Evolutionary conservation across 2,113 vertebrate species (phyloP), one percentile per base, ranked within the genome.

Genomic region (Cryptotis parvus): DNA sequence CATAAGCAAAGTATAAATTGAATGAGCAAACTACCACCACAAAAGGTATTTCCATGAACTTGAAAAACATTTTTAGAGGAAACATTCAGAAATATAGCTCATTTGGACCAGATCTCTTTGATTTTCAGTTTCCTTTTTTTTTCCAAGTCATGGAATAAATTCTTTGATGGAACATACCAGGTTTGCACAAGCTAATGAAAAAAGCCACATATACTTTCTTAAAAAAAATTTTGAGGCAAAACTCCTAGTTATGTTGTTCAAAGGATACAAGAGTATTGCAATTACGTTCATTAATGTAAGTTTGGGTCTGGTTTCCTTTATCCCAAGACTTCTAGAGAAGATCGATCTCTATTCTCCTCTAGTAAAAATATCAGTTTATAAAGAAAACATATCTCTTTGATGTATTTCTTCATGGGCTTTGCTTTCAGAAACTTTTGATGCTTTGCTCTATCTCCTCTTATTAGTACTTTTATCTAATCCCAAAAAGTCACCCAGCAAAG

Each of bases 401-500:
- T 92, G 83, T 94, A 58, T 93, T 96, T 96, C 92, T 96, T 96
- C 93, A 90, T 84, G 80, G 58, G 0, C 90, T 93, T 94, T 70
- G n/a, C 39, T 92, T 70, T 93, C 91, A 96, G 93, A 94, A 95
- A 96, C 91, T 35, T 69, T 87, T 69, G 87, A 96, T 95, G 76
- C 90, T 80, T 95, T 93, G 95, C 94, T 87, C 0, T 91, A 96
- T 95, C 92, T 94, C 93, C 92, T 85, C 26, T 15, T 96, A 94
- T 91, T 96, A 92, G 80, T 91, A 92, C 94, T 93, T 96, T 93
- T 95, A 95, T 96, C 96, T 97, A 97, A 96, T 66, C 93, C 96
- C 93, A 72, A 96, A 97, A 95, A 97, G 97, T 97, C 97, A 98
- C 96, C 96, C 97, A 98, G 95, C 93, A 95, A 92, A 4, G 45